A percentile compares a stretch with the other conserved stretches of the same genome.
Conservation (phyloP, 2,797 vertebrate genomes). For the Ceyx erithaca region DNA sequence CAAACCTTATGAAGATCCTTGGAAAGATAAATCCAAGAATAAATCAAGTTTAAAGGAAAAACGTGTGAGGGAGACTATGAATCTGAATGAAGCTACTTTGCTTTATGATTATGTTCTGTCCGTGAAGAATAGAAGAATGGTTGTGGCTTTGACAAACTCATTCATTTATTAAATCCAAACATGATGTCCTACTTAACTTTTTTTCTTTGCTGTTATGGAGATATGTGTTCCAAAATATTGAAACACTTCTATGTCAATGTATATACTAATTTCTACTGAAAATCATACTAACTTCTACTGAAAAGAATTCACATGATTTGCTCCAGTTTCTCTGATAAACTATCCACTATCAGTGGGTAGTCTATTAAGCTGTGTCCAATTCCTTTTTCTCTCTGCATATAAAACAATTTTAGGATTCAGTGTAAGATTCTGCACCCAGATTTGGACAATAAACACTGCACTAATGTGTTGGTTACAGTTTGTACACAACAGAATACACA, state of each 20-base stretch:
- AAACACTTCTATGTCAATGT: background rate
- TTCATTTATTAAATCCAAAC: background rate
- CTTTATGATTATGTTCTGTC: background rate
- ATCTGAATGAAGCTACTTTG: background rate
- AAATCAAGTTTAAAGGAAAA: constrained; percentile 18
- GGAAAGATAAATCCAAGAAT: constrained; percentile 37
- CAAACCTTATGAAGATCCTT: constrained; percentile 31
- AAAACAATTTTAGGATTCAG: background rate
- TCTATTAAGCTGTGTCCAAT: background rate
- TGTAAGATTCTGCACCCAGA: background rate
- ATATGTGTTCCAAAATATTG: background rate
- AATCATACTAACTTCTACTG: background rate
- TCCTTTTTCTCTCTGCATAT: background rate
- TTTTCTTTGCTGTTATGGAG: background rate
- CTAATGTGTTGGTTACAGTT: background rate
- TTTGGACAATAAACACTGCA: background rate
- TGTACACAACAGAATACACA: background rate
- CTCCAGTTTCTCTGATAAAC: background rate
- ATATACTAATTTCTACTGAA: background rate
- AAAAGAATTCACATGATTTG: background rate
- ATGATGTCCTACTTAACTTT: background rate
- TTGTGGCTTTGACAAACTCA: background rate
- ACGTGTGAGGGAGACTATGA: background rate
- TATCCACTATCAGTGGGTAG: background rate
- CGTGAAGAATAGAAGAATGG: background rate